Evolutionary conservation across 2,888 invertebrate genomes (phyloP).

Genomic region (Sarcophaga variegata): DNA sequence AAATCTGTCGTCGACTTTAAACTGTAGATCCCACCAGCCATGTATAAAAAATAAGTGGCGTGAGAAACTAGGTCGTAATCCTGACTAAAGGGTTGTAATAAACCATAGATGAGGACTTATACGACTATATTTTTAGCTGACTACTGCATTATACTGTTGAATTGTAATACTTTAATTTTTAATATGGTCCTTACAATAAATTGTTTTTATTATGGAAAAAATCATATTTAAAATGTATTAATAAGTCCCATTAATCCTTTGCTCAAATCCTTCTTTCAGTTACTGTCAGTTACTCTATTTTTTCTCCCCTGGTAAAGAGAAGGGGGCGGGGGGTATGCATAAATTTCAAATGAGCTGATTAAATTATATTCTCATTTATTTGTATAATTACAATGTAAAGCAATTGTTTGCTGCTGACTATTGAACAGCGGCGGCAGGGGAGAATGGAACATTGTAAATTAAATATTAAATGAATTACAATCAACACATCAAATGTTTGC

Average conservation of each 20-base stretch:
- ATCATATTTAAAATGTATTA: too few species aligned
- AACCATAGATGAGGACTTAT: too few species aligned
- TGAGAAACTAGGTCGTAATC: too few species aligned
- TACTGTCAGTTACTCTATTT: not conserved
- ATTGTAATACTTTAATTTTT: too few species aligned
- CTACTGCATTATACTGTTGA: too few species aligned
- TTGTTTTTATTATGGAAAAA: too few species aligned
- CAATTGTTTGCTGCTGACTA: slow-evolving; percentile 42
- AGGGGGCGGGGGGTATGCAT: not conserved
- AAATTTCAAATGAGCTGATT: slow-evolving; percentile 60
- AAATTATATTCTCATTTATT: slow-evolving; percentile 67
- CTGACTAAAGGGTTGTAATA: too few species aligned
- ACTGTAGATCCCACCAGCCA: too few species aligned
- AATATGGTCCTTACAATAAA: too few species aligned
- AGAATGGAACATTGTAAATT: slow-evolving; percentile 26
- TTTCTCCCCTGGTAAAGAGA: not conserved
- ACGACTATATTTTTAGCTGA: too few species aligned
- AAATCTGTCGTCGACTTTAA: too few species aligned
- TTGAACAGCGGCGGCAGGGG: slow-evolving; percentile 8
- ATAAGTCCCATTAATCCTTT: not conserved
- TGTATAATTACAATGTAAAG: slow-evolving; percentile 60
- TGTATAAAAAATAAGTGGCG: too few species aligned
- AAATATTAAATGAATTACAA: slow-evolving; percentile 63
- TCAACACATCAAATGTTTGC: slow-evolving; percentile 65
- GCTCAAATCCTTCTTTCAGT: not conserved